A percentile compares a stretch with the other conserved stretches of the same genome.
Conservation (phyloP, 2,888 invertebrate genomes). For the Lithodes maja region DNA sequence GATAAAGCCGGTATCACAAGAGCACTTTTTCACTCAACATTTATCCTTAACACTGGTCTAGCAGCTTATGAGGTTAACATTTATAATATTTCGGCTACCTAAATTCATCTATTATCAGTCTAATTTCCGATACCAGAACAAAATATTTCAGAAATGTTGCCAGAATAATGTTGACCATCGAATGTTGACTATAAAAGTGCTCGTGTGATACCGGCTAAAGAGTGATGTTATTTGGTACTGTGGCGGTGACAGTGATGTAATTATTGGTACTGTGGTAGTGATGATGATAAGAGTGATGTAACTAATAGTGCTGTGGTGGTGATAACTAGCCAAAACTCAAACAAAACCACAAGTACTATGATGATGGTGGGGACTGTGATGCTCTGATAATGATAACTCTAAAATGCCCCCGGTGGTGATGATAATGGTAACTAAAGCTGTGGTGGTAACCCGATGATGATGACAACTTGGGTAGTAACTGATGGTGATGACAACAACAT, state of each 20-base stretch:
- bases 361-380: neutral
- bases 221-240: neutral
- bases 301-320: neutral
- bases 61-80: too few species aligned
- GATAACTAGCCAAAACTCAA: too few species aligned
- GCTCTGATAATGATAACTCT: neutral
- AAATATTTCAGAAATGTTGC: too few species aligned
- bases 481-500: neutral
- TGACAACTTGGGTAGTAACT: constrained; percentile 36
- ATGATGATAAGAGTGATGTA: neutral
- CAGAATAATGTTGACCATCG: too few species aligned
- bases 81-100: too few species aligned
- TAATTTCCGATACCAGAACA: too few species aligned
- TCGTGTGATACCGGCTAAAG: neutral
- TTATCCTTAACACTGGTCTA: too few species aligned
- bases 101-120: too few species aligned
- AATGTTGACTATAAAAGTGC: neutral
- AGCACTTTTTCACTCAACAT: too few species aligned
- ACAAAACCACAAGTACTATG: too few species aligned
- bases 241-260: neutral
- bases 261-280: neutral
- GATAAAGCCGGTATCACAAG: too few species aligned
- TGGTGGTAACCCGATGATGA: neutral
- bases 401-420: constrained; percentile 14
- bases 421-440: constrained; percentile 32